Conservation (phyloP, 2,888 invertebrate species). For the Perizoma flavofasciatum region DNA sequence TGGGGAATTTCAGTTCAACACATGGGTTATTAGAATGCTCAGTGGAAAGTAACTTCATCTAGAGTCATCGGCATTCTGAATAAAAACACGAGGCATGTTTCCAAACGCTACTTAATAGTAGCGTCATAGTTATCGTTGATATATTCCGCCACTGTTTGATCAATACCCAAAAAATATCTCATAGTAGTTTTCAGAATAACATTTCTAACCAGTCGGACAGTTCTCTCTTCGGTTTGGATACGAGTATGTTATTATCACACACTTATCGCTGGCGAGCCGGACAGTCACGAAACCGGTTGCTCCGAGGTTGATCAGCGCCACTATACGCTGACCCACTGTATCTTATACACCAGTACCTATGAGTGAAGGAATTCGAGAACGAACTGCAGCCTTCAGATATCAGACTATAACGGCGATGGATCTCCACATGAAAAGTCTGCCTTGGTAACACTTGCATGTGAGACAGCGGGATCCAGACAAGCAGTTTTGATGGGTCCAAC, state of each 20-base stretch:
- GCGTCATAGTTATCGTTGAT: too few species aligned
- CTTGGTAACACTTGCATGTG: slow-evolving; percentile 32
- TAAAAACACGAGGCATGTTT: slow-evolving; percentile 6
- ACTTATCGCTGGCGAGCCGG: slow-evolving; percentile 60
- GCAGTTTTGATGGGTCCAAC: slow-evolving; percentile 35
- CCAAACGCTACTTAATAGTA: too few species aligned
- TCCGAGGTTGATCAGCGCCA: slow-evolving; percentile 57
- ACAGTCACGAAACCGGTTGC: slow-evolving; percentile 70
- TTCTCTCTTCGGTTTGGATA: slow-evolving; percentile 41
- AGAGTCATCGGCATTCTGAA: slow-evolving; percentile 6
- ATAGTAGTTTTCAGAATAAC: neutral
- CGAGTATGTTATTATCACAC: slow-evolving; percentile 60
- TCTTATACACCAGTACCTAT: slow-evolving; percentile 14
- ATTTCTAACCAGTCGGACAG: slow-evolving; percentile 31
- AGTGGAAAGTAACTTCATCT: slow-evolving; percentile 17
- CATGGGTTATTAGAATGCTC: slow-evolving; percentile 17
- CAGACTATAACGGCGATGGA: slow-evolving; percentile 28
- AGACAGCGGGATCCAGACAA: slow-evolving; percentile 31
- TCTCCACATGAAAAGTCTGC: slow-evolving; percentile 30
- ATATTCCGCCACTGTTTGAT: too few species aligned
- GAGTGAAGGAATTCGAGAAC: slow-evolving; percentile 9
- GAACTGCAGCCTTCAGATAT: slow-evolving; percentile 15
- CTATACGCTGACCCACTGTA: slow-evolving; percentile 39
- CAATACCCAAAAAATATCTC: slow-evolving; percentile 4
- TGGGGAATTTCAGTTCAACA: slow-evolving; percentile 21